These are phyloP conservation scores for Pomatostomus ruficeps DNA, from an alignment of 2,113 vertebrate genomes.

Conservation along the genomic window DNA sequence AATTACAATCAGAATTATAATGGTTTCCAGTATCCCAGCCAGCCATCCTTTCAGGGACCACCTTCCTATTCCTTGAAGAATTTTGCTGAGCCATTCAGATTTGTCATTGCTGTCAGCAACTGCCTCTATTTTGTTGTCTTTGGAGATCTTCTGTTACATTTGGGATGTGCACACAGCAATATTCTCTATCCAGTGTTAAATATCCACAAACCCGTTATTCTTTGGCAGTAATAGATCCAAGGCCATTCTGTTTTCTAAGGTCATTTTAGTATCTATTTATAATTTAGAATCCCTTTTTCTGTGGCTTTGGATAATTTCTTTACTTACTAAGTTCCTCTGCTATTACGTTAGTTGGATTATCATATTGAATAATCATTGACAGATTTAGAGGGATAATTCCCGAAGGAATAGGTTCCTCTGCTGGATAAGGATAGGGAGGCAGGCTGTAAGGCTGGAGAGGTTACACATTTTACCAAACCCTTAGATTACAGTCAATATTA, in stretches of 20 bases:
- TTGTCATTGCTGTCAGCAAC: neutral
- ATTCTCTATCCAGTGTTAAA: neutral
- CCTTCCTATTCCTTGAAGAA: no score
- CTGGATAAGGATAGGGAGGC: accelerated
- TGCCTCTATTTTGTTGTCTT: neutral
- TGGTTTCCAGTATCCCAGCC: neutral
- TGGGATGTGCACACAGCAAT: neutral
- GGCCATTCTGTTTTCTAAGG: neutral
- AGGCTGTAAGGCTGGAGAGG: neutral
- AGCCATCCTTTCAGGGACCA: neutral
- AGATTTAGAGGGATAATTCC: neutral
- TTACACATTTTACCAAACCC: neutral
- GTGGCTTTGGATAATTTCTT: neutral
- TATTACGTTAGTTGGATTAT: neutral
- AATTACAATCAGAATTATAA: neutral
- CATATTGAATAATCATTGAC: neutral
- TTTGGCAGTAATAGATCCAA: neutral
- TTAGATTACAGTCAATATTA: neutral
- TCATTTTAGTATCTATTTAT: neutral
- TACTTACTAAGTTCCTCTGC: neutral
- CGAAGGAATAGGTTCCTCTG: neutral
- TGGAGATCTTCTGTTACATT: neutral
- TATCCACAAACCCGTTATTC: neutral
- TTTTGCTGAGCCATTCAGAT: neutral
- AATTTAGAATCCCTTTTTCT: neutral